phyloP scores from a whole-genome alignment of 2,113 vertebrate genomes.

The Silurus asotus region DNA sequence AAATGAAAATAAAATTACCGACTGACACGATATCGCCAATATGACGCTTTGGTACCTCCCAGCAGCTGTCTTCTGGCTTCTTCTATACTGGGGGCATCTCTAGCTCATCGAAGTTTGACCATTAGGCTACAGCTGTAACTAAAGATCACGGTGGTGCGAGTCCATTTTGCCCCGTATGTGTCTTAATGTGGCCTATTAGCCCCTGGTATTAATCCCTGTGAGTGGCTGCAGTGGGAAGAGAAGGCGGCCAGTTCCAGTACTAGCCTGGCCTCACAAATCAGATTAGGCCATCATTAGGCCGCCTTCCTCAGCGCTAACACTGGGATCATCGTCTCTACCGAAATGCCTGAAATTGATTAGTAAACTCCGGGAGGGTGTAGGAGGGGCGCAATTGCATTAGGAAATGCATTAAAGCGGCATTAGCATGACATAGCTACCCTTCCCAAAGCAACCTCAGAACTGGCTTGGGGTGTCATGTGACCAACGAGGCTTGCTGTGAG shows the following conservation, averaged over 20 bases:
- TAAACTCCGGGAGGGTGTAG: constrained; percentile 64
- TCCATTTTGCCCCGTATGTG: constrained; percentile 64
- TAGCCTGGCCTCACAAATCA: constrained; percentile 70
- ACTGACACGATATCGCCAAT: too few relatives aligned
- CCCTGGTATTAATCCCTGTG: constrained; percentile 72
- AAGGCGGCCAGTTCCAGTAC: constrained; percentile 56
- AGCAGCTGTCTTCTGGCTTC: too few relatives aligned
- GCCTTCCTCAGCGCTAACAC: constrained; percentile 67
- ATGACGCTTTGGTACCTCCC: too few relatives aligned
- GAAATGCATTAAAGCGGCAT: constrained; percentile 85
- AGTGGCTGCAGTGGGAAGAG: constrained; percentile 73
- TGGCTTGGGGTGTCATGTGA: constrained; percentile 79
- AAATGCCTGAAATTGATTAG: constrained; percentile 80
- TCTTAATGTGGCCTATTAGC: constrained; percentile 73
- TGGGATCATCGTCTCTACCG: constrained; percentile 78
- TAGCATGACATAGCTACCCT: constrained; percentile 79
- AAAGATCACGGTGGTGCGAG: constrained; percentile 59
- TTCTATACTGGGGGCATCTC: not conserved
- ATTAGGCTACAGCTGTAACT: constrained; percentile 63
- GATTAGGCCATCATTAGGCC: constrained; percentile 78
- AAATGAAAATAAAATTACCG: too few relatives aligned
- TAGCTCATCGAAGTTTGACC: constrained; percentile 36
- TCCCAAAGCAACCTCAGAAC: constrained; percentile 64
- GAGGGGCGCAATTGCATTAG: constrained; percentile 74
- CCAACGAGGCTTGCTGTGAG: constrained; percentile 71